Evolutionary conservation across 2,888 invertebrate genomes (phyloP).

Genomic region (Sericinus montela): DNA sequence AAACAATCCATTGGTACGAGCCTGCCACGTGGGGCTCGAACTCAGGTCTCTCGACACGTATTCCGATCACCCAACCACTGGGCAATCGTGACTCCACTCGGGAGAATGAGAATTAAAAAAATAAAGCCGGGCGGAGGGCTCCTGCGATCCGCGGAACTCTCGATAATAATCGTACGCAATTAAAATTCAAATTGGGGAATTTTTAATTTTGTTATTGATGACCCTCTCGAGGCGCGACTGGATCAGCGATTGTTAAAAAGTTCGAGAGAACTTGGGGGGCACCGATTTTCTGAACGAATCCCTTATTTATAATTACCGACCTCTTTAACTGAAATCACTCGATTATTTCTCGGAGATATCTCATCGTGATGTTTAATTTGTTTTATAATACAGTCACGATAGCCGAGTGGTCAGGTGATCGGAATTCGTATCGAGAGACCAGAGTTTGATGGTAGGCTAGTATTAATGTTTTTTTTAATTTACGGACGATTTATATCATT

Average conservation of each 20-base stretch:
- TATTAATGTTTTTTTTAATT: no score
- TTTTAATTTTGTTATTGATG: conserved; percentile 79
- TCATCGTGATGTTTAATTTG: conserved; percentile 9
- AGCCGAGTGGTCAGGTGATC: no score
- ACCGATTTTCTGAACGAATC: conserved; percentile 49
- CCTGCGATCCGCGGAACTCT: conserved; percentile 62
- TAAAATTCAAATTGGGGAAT: conserved; percentile 77
- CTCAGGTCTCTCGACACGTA: no score
- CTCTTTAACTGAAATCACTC: conserved; percentile 21
- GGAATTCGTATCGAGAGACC: no score
- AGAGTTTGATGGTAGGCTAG: no score
- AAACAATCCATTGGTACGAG: no score
- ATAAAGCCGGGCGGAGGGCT: conserved; percentile 40
- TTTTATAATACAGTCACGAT: not conserved
- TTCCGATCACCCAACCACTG: no score
- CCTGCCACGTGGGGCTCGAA: no score
- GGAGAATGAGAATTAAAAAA: conserved; percentile 55
- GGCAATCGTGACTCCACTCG: no score
- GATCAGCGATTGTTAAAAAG: conserved; percentile 66
- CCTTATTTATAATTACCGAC: conserved; percentile 46
- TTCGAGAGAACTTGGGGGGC: conserved; percentile 50
- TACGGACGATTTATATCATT: no score
- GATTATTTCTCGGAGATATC: conserved; percentile 27
- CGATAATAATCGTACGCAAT: conserved; percentile 77
- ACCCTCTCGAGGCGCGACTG: conserved; percentile 61